Conservation (phyloP, 2,888 invertebrate genomes). For the Sphinx pinastri region DNA sequence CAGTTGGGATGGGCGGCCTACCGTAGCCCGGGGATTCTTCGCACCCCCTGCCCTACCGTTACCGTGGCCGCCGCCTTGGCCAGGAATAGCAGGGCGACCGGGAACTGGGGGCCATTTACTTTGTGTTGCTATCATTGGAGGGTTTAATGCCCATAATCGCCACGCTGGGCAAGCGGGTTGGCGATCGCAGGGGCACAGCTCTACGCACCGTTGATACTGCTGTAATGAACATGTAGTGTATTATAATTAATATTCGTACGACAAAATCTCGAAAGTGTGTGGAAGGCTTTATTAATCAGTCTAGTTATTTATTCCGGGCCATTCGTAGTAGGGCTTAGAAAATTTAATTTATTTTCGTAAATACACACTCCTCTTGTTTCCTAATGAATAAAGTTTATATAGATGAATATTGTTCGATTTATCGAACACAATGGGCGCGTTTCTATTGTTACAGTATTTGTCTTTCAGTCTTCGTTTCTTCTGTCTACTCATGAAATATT, state of each 20-base stretch:
- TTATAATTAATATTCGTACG: not conserved
- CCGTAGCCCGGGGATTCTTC: too few species aligned
- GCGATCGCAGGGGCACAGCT: too few species aligned
- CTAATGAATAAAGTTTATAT: slow-evolving; percentile 34
- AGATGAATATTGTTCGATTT: slow-evolving; percentile 15
- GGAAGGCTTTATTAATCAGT: slow-evolving; percentile 39
- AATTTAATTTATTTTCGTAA: slow-evolving; percentile 34
- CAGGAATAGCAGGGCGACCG: too few species aligned
- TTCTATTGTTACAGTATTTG: not conserved
- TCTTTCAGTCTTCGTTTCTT: not conserved
- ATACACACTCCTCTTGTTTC: slow-evolving; percentile 28
- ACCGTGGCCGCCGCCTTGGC: too few species aligned
- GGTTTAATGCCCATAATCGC: too few species aligned
- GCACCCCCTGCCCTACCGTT: too few species aligned
- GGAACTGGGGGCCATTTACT: too few species aligned
- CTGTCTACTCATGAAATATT: not conserved
- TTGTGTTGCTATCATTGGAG: too few species aligned
- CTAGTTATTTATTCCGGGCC: slow-evolving; percentile 33
- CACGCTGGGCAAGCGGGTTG: too few species aligned
- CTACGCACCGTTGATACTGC: too few species aligned
- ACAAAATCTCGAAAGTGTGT: not conserved
- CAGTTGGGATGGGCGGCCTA: too few species aligned
- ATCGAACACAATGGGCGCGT: not conserved
- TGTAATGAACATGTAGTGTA: too few species aligned
- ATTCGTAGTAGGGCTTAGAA: slow-evolving; percentile 28